Conservation (phyloP, 2,888 invertebrate species). For the Chromoteleia sp. region DNA sequence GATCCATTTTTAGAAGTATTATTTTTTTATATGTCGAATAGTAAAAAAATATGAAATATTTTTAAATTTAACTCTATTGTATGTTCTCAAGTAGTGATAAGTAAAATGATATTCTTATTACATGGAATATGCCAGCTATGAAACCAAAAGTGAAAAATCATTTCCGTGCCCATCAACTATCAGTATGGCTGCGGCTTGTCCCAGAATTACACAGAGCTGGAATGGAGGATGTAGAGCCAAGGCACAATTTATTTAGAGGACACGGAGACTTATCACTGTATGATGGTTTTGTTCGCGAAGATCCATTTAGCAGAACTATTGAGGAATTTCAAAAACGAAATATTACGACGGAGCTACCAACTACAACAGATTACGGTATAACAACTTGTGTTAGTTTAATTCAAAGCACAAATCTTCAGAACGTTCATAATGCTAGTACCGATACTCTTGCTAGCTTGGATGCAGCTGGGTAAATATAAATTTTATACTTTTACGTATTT, state of each 20-base stretch:
- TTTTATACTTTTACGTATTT: no score
- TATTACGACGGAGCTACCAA: conserved; percentile 88
- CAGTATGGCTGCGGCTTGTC: conserved; percentile 97
- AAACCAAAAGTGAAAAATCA: conserved; percentile 96
- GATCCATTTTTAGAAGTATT: no score
- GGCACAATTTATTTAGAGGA: conserved; percentile 95
- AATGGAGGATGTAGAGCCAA: conserved; percentile 94
- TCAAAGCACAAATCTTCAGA: conserved; percentile 86
- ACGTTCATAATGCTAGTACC: conserved; percentile 88
- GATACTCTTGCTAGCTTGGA: conserved; percentile 92
- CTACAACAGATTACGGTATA: conserved; percentile 89
- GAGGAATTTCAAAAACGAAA: conserved; percentile 87
- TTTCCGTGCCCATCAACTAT: conserved; percentile 96
- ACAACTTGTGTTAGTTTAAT: conserved; percentile 90
- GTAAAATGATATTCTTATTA: no score
- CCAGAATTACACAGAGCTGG: conserved; percentile 95
- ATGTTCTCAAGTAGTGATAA: no score
- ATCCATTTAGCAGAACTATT: conserved; percentile 89
- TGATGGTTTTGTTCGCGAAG: conserved; percentile 94
- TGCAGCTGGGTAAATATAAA: conserved; percentile 87
- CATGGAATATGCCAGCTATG: no score
- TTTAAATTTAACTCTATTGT: no score
- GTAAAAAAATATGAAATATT: no score
- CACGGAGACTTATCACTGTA: conserved; percentile 95
- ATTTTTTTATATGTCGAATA: no score